Evolutionary conservation across 2,113 vertebrate genomes (phyloP).

Genomic region (Protomyctophum bolini): DNA sequence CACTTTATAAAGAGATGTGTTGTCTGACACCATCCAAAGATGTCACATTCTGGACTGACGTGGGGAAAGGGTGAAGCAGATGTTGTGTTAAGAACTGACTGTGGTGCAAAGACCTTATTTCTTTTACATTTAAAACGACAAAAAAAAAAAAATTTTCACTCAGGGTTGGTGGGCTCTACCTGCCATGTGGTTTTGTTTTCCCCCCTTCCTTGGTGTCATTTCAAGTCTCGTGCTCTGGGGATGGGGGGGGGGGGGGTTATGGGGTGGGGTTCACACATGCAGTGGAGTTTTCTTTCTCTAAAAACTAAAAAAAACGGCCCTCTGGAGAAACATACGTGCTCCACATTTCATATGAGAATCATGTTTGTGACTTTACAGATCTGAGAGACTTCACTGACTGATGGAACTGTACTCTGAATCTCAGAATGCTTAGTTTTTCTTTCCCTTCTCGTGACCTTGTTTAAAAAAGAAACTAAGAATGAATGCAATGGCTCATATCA

Average conservation of each 20-base stretch:
- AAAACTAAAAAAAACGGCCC: too few species aligned
- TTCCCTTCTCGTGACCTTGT: not conserved
- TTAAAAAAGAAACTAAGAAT: constrained; percentile 16
- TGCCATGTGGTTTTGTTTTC: constrained; percentile 42
- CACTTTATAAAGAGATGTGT: constrained; percentile 72
- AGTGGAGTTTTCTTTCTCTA: constrained; percentile 23
- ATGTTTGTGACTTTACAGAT: constrained; percentile 17
- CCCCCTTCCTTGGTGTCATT: constrained; percentile 24
- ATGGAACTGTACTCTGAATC: constrained; percentile 12
- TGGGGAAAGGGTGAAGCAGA: constrained; percentile 31
- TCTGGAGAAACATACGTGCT: not conserved
- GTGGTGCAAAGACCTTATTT: constrained; percentile 66
- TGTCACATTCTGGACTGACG: constrained; percentile 40
- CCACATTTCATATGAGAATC: constrained; percentile 27
- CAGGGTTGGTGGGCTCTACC: constrained; percentile 66
- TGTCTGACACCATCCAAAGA: constrained; percentile 55
- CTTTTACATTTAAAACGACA: not conserved
- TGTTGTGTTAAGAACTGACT: constrained; percentile 47
- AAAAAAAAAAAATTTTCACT: constrained; percentile 52
- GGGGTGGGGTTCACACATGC: constrained; percentile 32
- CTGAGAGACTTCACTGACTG: not conserved
- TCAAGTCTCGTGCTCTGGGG: constrained; percentile 34
- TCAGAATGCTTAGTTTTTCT: constrained; percentile 6
- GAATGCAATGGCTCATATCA: constrained; percentile 25
- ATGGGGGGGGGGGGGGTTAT: not conserved